Evolutionary conservation across 2,888 invertebrate genomes (phyloP).

Genomic region (Nemotelus nigrinus): DNA sequence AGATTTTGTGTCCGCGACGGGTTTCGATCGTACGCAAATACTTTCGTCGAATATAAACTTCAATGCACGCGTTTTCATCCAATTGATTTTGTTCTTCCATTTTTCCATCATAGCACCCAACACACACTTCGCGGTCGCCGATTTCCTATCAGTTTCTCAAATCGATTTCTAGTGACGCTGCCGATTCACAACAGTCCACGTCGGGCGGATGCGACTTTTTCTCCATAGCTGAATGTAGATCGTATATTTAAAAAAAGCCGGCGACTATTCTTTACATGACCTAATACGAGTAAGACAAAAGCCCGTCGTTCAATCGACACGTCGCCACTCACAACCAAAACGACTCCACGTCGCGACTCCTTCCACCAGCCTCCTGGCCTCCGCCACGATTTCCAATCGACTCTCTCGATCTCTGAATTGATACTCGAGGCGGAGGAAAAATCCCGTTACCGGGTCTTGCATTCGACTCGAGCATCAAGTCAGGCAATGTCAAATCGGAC

Average conservation of each 20-base stretch:
- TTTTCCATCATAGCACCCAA: not conserved
- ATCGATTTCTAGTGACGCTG: not conserved
- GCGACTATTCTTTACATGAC: constrained; percentile 33
- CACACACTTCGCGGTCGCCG: constrained; percentile 2
- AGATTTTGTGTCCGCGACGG: constrained; percentile 45
- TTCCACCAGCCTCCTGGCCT: too few relatives aligned
- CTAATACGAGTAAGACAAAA: constrained; percentile 36
- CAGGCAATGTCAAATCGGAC: too few relatives aligned
- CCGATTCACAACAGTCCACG: constrained; percentile 17
- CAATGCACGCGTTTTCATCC: constrained; percentile 4
- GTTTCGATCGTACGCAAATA: constrained; percentile 42
- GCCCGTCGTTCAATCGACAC: not conserved
- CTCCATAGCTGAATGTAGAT: not conserved
- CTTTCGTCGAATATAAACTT: constrained; percentile 39
- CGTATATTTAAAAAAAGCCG: constrained; percentile 3
- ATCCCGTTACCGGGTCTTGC: too few relatives aligned
- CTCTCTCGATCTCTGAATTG: too few relatives aligned
- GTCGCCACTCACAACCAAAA: too few relatives aligned
- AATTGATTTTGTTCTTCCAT: constrained; percentile 20
- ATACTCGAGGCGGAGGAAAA: too few relatives aligned
- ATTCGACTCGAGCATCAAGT: too few relatives aligned
- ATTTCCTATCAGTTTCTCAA: not conserved
- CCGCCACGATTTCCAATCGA: too few relatives aligned
- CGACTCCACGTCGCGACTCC: too few relatives aligned
- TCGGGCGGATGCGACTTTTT: not conserved